A percentile compares a stretch with the other conserved stretches of the same genome.
Evolutionary conservation across 2,888 invertebrate genomes (phyloP).

Genomic region (Synanthedon formicaeformis): DNA sequence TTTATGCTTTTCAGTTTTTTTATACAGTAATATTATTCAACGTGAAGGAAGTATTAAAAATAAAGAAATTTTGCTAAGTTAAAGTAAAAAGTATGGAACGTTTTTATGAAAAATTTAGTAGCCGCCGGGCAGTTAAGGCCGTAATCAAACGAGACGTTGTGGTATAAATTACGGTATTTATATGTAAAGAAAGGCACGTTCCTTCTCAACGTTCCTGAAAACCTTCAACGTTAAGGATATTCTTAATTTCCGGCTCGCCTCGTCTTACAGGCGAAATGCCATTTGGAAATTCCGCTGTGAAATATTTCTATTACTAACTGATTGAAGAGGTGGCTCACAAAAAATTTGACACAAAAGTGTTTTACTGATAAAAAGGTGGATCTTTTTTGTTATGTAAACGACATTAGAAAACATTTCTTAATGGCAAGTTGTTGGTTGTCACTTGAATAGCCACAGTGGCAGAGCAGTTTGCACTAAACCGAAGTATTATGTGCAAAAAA

Average conservation of each 20-base stretch:
- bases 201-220: background rate
- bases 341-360: background rate
- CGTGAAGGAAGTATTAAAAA: too few species aligned
- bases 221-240: constrained; percentile 6
- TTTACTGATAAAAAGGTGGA: background rate
- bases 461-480: too few species aligned
- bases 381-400: background rate
- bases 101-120: background rate
- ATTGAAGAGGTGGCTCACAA: constrained; percentile 14
- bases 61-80: too few species aligned
- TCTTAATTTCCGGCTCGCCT: constrained; percentile 24
- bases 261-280: constrained; percentile 12
- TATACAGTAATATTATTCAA: too few species aligned
- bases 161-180: background rate
- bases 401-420: background rate
- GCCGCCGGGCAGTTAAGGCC: background rate
- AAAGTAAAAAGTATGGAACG: constrained; percentile 5
- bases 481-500: too few species aligned
- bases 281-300: constrained; percentile 13
- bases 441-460: too few species aligned
- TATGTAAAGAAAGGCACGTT: background rate
- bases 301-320: constrained; percentile 18
- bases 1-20: too few species aligned
- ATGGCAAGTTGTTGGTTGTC: background rate
- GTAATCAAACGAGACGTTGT: background rate